A percentile compares a stretch with the other conserved stretches of the same genome.
phyloP scores from a whole-genome alignment of 2,113 vertebrate genomes.

The Zeus faber region DNA sequence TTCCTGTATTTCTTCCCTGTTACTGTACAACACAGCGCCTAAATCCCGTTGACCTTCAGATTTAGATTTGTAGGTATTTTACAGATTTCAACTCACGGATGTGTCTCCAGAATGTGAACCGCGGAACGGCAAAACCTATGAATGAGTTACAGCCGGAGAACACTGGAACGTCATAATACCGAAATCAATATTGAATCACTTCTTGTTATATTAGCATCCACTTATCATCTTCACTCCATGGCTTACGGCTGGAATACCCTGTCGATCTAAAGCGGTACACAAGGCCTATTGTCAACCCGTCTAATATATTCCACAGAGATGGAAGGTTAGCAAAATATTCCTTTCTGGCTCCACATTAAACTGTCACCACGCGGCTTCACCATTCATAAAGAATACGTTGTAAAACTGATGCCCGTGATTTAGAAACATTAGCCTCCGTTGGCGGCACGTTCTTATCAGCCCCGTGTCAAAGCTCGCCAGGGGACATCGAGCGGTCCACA shows the following conservation, averaged over 20 bases:
- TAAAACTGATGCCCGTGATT: conserved; percentile 38
- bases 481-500: conserved; percentile 30
- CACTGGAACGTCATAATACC: too few relatives aligned
- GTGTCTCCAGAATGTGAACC: too few relatives aligned
- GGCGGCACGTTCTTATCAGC: conserved; percentile 48
- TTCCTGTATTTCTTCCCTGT: conserved; percentile 4
- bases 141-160: too few relatives aligned
- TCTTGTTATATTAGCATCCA: conserved; percentile 10
- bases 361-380: conserved; percentile 31
- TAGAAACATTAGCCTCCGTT: conserved; percentile 47
- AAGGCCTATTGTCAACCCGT: too few relatives aligned
- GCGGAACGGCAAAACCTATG: too few relatives aligned
- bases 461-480: conserved; percentile 41
- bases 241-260: too few relatives aligned
- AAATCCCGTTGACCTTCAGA: conserved; percentile 15
- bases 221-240: too few relatives aligned
- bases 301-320: conserved; percentile 33
- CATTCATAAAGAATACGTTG: conserved; percentile 24
- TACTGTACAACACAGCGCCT: neutral
- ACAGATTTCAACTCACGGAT: conserved; percentile 33
- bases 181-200: too few relatives aligned
- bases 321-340: conserved; percentile 17
- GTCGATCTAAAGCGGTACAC: too few relatives aligned
- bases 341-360: conserved; percentile 30
- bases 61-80: neutral